Evolutionary conservation across 2,113 vertebrate species (phyloP), one percentile per base, ranked within the genome.

Genomic region (Salvelinus alpinus): DNA sequence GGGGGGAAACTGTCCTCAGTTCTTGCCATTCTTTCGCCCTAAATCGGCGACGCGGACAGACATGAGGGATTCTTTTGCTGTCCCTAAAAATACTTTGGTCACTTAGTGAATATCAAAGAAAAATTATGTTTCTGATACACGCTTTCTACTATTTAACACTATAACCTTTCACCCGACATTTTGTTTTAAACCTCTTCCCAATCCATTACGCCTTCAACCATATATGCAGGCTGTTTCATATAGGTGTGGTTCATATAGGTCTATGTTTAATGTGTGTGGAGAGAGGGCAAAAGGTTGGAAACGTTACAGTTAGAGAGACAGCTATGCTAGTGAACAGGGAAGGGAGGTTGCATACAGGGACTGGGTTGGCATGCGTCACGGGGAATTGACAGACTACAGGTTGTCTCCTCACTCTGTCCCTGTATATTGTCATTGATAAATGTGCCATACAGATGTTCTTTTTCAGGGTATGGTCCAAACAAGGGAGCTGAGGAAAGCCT

Each of bases 231-330:
- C n/a, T 62, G n/a, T 54, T 62, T 2, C 24, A 25, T 74, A 31
- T 27, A 65, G 79, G 73, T 77, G 70, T 71, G 73, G 13, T 72
- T 62, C 54, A 24, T 11, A 44, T 44, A 44, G 29, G n/a, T 22
- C 62, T 18, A 64, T 68, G 29, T 59, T 11, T 69, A 48, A 66
- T 78, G 29, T 51, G 66, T 59, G 74, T 47, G 16, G 57, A 67
- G 77, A 59, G 77, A 22, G 62, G 68, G 67, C 29, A 29, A 25
- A 66, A 78, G 70, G 9, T 85, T 47, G 73, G 80, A 74, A 85
- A 87, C 82, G 87, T 87, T 87, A 74, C 81, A 82, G 85, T 85
- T 89, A 90, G 88, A 86, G 79, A 77, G 72, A 88, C 85, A 86
- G 85, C 82, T 86, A 86, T 78, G 8, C 67, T 71, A 11, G 60